Evolutionary conservation across 2,113 vertebrate genomes (phyloP).

Genomic region (Chamaetylas fuelleborni): DNA sequence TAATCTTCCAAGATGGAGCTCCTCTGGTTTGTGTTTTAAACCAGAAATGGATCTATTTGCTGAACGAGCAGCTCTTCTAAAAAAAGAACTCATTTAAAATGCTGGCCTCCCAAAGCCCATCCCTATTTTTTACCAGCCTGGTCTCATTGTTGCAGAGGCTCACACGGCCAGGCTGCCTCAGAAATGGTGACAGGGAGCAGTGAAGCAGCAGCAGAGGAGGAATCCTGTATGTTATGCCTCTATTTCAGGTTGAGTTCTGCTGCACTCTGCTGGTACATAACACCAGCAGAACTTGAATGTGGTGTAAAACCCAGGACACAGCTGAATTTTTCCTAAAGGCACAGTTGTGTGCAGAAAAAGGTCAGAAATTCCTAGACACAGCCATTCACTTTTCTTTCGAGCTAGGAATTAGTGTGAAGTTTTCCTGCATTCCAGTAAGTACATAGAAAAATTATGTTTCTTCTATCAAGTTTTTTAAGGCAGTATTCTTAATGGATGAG

Average conservation of each 20-base stretch:
- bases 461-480: not conserved
- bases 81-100: not conserved
- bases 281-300: not conserved
- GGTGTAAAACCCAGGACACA: not conserved
- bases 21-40: not conserved
- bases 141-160: not conserved
- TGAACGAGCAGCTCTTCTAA: not conserved
- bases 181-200: not conserved
- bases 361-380: not conserved
- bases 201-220: not conserved
- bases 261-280: conserved; percentile 47
- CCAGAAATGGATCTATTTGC: not conserved
- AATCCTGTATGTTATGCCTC: not conserved
- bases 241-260: conserved; percentile 22
- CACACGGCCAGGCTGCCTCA: not conserved
- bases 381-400: not conserved
- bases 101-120: not conserved
- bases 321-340: not conserved
- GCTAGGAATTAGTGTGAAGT: not conserved
- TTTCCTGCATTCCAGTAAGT: not conserved
- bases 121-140: not conserved
- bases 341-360: not conserved
- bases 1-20: not conserved
- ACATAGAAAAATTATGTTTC: not conserved
- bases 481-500: not conserved